Percentiles rank a stretch among this genome's conserved stretches.
These are phyloP conservation scores for Neoaliturus tenellus DNA, from an alignment of 2,888 invertebrate species.

Conservation along the genomic window DNA sequence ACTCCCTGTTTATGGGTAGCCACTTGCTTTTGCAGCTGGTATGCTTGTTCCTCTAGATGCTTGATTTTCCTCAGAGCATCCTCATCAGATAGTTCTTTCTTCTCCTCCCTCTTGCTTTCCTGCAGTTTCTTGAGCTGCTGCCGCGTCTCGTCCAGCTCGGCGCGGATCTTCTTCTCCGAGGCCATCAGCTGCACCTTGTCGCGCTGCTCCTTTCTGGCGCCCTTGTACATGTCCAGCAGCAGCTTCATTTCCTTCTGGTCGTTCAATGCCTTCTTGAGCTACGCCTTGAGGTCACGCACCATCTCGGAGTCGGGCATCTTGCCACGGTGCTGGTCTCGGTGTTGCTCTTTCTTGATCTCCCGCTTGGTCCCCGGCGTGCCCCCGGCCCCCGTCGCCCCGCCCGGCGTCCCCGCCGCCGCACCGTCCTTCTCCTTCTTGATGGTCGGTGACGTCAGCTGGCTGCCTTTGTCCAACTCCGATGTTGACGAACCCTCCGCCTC, in stretches of 20 bases:
- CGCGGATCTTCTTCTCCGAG: no score
- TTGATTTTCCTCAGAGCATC: no score
- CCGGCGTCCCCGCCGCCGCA: conserved; percentile 43
- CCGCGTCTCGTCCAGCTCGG: no score
- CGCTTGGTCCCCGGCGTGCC: conserved; percentile 65
- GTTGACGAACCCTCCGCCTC: conserved; percentile 55
- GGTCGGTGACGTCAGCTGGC: conserved; percentile 71
- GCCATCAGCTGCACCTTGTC: conserved; percentile 98
- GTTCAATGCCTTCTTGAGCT: conserved; percentile 94
- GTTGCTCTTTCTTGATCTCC: conserved; percentile 72
- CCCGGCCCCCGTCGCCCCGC: conserved; percentile 40
- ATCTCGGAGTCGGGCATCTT: conserved; percentile 78
- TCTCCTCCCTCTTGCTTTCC: conserved; percentile 94
- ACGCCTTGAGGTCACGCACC: conserved; percentile 91
- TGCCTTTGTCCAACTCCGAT: conserved; percentile 59
- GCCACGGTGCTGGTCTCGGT: conserved; percentile 73
- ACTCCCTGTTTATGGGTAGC: conserved; percentile 82
- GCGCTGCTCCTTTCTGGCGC: no score
- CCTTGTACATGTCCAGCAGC: no score
- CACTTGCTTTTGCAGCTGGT: conserved; percentile 93
- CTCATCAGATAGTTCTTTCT: conserved; percentile 95
- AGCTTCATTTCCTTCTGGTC: conserved; percentile 97
- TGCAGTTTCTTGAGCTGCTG: no score
- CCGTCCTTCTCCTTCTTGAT: conserved; percentile 66
- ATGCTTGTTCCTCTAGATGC: conserved; percentile 94